Conservation (phyloP, 2,113 vertebrate genomes). For the Sardina pilchardus region DNA sequence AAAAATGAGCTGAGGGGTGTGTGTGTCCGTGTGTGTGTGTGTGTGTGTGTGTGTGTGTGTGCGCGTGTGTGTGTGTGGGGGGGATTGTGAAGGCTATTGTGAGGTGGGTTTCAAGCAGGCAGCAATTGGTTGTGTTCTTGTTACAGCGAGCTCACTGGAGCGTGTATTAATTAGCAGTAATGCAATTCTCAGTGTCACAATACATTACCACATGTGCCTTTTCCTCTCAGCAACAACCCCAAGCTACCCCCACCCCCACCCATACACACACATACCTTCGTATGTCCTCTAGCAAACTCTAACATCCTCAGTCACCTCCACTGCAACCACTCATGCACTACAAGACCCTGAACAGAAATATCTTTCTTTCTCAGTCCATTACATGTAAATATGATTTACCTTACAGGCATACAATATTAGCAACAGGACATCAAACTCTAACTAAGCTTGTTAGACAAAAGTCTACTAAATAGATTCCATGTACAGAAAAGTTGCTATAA, state of each 20-base stretch:
- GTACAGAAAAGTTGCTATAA: too few relatives aligned
- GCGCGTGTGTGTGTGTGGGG: too few relatives aligned
- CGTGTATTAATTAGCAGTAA: slow-evolving; percentile 16
- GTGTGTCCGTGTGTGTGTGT: slow-evolving; percentile 11
- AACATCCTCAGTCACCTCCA: neutral
- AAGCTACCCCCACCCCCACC: neutral
- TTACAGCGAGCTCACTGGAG: neutral
- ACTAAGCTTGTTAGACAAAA: too few relatives aligned
- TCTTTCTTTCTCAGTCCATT: neutral
- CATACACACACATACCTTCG: neutral
- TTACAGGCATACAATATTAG: too few relatives aligned
- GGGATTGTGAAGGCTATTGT: neutral
- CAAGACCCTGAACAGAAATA: neutral
- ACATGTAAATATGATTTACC: neutral
- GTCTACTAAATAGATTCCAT: too few relatives aligned
- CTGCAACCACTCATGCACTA: neutral
- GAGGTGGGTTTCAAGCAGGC: slow-evolving; percentile 12
- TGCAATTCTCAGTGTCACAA: slow-evolving; percentile 19
- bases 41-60: slow-evolving; percentile 12
- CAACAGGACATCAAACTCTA: too few relatives aligned
- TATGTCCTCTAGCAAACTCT: slow-evolving; percentile 3
- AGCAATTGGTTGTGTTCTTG: slow-evolving; percentile 13
- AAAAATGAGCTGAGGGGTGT: neutral
- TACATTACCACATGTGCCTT: slow-evolving; percentile 17
- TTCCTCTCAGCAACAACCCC: neutral